Conservation (phyloP, 1,140 invertebrate genomes). For the Eurosta solidaginis region DNA sequence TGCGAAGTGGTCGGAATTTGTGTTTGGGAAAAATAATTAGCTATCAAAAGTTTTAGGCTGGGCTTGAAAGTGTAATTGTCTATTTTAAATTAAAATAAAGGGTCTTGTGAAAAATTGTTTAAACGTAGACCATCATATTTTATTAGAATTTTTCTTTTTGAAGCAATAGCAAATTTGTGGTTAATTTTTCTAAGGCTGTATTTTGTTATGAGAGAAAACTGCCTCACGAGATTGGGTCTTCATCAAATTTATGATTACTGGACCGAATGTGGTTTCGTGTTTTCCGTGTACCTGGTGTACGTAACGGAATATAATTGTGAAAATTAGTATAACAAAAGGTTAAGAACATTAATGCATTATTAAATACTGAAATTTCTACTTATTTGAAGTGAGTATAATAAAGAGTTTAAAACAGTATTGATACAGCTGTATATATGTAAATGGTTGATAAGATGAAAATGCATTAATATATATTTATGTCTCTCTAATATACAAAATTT, state of each 20-base stretch:
- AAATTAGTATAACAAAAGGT: background rate
- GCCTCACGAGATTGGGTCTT: background rate
- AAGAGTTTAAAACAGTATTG: background rate
- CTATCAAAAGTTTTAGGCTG: background rate
- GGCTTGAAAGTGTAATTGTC: background rate
- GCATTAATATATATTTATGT: background rate
- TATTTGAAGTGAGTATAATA: constrained; percentile 8
- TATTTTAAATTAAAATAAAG: background rate
- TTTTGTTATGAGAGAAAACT: background rate
- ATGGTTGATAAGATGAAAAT: background rate
- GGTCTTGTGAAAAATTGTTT: background rate
- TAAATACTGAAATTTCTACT: background rate
- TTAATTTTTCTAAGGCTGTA: background rate
- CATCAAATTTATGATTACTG: background rate
- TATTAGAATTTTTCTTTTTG: no score
- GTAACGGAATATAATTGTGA: no score
- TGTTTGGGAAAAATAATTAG: background rate
- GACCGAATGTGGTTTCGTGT: no score
- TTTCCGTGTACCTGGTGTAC: no score
- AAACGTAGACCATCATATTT: background rate
- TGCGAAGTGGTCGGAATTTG: background rate
- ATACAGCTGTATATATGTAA: background rate
- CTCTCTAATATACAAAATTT: background rate
- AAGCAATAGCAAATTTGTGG: no score
- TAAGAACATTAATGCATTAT: background rate